Percentiles rank a stretch among this genome's conserved stretches.
Evolutionary conservation across 2,113 vertebrate species (phyloP).

Genomic region (Columbina picui): DNA sequence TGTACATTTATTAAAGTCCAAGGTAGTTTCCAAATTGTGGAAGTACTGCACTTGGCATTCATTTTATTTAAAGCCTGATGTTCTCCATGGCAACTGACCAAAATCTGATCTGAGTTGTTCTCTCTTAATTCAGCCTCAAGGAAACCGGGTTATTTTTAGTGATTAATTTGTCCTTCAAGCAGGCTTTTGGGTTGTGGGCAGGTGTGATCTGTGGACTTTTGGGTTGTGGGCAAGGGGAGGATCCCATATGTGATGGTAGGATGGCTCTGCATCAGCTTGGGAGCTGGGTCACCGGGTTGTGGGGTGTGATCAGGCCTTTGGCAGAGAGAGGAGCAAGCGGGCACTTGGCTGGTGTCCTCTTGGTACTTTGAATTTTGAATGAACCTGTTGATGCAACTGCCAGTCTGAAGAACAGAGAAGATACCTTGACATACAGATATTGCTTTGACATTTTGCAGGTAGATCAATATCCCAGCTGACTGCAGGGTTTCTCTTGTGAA

Average conservation of each 20-base stretch:
- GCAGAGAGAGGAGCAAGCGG: neutral
- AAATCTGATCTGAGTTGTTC: neutral
- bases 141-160: neutral
- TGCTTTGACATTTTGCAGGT: neutral
- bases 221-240: neutral
- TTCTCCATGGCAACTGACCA: conserved; percentile 49
- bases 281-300: neutral
- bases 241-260: neutral
- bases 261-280: neutral
- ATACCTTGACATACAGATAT: neutral
- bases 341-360: neutral
- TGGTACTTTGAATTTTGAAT: neutral
- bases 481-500: neutral
- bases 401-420: neutral
- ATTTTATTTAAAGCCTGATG: neutral
- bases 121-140: neutral
- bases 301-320: neutral
- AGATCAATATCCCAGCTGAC: neutral
- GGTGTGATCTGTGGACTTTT: neutral
- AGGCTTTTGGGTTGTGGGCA: neutral
- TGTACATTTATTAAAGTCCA: neutral
- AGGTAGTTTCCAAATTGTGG: neutral
- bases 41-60: fast-evolving
- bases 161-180: neutral
- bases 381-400: neutral